phyloP scores from a whole-genome alignment of 2,797 vertebrate genomes.

The Pagetopsis macropterus region DNA sequence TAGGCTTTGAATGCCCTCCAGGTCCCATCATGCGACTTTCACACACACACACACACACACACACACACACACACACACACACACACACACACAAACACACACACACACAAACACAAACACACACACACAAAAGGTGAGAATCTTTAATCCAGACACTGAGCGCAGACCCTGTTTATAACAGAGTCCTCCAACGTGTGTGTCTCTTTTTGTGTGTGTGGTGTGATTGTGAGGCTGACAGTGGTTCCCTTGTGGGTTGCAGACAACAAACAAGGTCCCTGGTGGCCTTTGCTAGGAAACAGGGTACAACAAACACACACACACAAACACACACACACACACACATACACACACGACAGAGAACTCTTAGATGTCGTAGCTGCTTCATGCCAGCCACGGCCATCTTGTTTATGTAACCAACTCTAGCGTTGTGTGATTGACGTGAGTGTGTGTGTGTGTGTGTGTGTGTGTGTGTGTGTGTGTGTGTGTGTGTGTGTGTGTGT shows the following conservation, averaged over 20 bases:
- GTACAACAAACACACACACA: slow-evolving; percentile 31
- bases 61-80: neutral
- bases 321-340: slow-evolving; percentile 34
- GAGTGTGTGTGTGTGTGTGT: slow-evolving; percentile 44
- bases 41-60: neutral
- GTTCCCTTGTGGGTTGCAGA: slow-evolving; percentile 91
- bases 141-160: slow-evolving; percentile 48
- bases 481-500: slow-evolving; percentile 39
- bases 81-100: neutral
- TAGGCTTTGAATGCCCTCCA: slow-evolving; percentile 35
- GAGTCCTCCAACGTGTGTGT: slow-evolving; percentile 24
- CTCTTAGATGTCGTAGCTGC: slow-evolving; percentile 55
- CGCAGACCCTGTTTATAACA: slow-evolving; percentile 56
- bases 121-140: slow-evolving; percentile 17
- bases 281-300: slow-evolving; percentile 72
- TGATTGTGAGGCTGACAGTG: slow-evolving; percentile 92
- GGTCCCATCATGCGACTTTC: slow-evolving; percentile 36
- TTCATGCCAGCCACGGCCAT: slow-evolving; percentile 66
- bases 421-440: slow-evolving; percentile 58
- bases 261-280: slow-evolving; percentile 94
- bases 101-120: slow-evolving; percentile 14
- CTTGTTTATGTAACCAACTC: slow-evolving; percentile 76
- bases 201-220: slow-evolving; percentile 61
- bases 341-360: slow-evolving; percentile 36
- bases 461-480: slow-evolving; percentile 46